These are phyloP conservation scores for Bembecia ichneumoniformis DNA, from an alignment of 2,888 invertebrate species.

Conservation along the genomic window DNA sequence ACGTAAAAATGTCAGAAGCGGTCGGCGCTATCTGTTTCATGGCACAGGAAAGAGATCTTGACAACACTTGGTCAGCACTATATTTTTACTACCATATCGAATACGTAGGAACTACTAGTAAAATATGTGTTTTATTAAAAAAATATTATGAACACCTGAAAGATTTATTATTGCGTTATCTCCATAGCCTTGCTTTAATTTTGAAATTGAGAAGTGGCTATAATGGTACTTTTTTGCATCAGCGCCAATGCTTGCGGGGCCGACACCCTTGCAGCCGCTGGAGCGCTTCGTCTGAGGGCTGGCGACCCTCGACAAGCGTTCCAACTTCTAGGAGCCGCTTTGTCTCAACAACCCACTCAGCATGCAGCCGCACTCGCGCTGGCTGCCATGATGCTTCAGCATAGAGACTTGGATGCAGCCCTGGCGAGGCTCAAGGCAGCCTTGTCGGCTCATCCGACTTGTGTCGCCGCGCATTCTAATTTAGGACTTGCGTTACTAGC, in stretches of 20 bases:
- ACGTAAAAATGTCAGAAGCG: too few species aligned
- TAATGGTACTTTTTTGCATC: too few species aligned
- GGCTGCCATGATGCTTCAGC: conserved; percentile 69
- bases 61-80: too few species aligned
- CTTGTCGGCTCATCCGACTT: conserved; percentile 49
- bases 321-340: conserved; percentile 68
- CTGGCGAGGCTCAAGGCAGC: conserved; percentile 63
- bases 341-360: conserved; percentile 59
- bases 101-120: too few species aligned
- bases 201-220: too few species aligned
- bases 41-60: too few species aligned
- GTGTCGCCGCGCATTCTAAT: conserved; percentile 58
- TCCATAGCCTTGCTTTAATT: too few species aligned
- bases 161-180: too few species aligned
- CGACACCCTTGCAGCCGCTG: conserved; percentile 64
- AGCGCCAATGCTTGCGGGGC: conserved; percentile 56
- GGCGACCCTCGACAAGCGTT: conserved; percentile 63
- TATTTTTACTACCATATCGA: too few species aligned
- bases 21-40: too few species aligned
- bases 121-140: too few species aligned
- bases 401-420: conserved; percentile 59
- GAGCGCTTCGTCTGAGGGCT: conserved; percentile 62
- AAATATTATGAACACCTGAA: too few species aligned
- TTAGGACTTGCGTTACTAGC: conserved; percentile 52
- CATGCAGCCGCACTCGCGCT: conserved; percentile 64